Evolutionary conservation across 2,888 invertebrate species (phyloP), one percentile per base, ranked within the genome.

Genomic region (Ophion ventricosus): DNA sequence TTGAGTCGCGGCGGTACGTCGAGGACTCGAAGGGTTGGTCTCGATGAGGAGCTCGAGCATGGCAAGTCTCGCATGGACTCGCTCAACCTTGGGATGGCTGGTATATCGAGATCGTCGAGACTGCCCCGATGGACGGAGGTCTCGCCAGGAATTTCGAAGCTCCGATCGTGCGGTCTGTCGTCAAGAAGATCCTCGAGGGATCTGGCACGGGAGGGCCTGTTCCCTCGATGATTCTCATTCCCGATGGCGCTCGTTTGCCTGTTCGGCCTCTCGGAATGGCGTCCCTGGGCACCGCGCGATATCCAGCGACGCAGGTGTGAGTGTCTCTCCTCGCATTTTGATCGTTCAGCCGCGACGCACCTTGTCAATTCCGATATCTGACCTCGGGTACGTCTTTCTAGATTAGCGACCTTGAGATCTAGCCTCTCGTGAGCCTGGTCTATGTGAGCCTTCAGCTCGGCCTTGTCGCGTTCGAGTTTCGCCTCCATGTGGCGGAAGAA

Each of bases 401-500:
- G 93, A 88, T 96, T 96, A 5, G 97, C 96, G 0, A 98, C 97
- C 89, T 97, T 96, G 87, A 97, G 96, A 85, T 97, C 97, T 66
- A 98, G 93, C 86, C 96, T 95, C 85, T 97, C 96, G 90, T 97
- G 97, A 0, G 97, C 97, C 89, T 96, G 95, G 90, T 97, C 96
- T 49, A 98, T 96, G 88, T 96, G 96, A 82, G 96, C 95, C 92
- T 98, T 96, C 88, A 98, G 92, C 89, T 97, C 97, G 84, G 96
- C 95, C 88, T 97, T 97, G 89, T 97, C 97, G 88, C 96, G 95
- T 89, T 97, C 97, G 73, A 98, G 92, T 86, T 96, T 96, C 57
- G 97, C 96, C 91, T 98, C 98, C 93, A 98, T 96, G 87, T 98
- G 97, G 85, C 97, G 96, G 91, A 98, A 97, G 93, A 98, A 96